phyloP scores from a whole-genome alignment of 2,888 invertebrate genomes.

The Zelleria hepariella region DNA sequence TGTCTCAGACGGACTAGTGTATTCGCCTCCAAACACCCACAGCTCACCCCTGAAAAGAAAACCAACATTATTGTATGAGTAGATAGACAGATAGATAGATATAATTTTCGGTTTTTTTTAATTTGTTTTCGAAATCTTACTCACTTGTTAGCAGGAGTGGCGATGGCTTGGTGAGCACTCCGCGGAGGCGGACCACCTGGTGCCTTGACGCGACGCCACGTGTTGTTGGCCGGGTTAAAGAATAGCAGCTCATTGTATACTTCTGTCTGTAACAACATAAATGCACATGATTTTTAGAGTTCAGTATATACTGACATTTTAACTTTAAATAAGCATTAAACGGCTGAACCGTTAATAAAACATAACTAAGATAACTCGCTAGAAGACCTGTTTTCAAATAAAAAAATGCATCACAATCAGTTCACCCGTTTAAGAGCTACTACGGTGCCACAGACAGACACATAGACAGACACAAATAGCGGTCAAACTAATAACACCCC shows the following conservation, averaged over 20 bases:
- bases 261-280: constrained; percentile 74
- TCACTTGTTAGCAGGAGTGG: constrained; percentile 77
- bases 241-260: constrained; percentile 89
- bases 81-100: not conserved
- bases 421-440: too few relatives aligned
- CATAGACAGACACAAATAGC: too few relatives aligned
- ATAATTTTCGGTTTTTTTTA: too few relatives aligned
- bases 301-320: not conserved
- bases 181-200: constrained; percentile 91
- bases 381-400: too few relatives aligned
- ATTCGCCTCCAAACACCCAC: constrained; percentile 93
- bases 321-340: too few relatives aligned
- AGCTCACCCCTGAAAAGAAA: constrained; percentile 53
- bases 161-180: constrained; percentile 89
- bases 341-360: too few relatives aligned
- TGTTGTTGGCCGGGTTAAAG: constrained; percentile 83
- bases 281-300: too few relatives aligned
- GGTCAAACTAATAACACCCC: too few relatives aligned
- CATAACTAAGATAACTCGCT: too few relatives aligned
- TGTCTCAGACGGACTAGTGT: constrained; percentile 88
- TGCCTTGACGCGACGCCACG: constrained; percentile 85
- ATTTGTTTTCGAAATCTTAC: too few relatives aligned
- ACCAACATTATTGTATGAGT: not conserved
- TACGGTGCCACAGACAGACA: too few relatives aligned
- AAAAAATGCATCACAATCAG: too few relatives aligned